phyloP scores from a whole-genome alignment of 2,113 vertebrate species.

The Alexandromys fortis region DNA sequence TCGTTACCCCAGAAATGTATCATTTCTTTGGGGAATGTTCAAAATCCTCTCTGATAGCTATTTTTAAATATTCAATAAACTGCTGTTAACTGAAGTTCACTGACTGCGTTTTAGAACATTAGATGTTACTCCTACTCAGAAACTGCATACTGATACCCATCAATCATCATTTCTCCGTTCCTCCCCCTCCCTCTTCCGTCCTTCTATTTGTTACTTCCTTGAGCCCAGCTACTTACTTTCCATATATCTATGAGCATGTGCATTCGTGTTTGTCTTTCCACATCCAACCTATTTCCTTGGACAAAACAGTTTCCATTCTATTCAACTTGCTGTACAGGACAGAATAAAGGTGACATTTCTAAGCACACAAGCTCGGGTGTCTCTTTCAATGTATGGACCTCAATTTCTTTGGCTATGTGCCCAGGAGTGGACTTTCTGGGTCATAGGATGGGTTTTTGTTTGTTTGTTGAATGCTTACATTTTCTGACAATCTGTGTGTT shows the following conservation, averaged over 20 bases:
- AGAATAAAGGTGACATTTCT: not conserved
- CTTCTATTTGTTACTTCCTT: not conserved
- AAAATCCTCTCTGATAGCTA: not conserved
- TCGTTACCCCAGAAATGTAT: not conserved
- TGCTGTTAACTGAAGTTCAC: not conserved
- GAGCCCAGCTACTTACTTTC: not conserved
- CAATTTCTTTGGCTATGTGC: not conserved
- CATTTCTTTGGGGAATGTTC: not conserved
- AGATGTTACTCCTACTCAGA: not conserved
- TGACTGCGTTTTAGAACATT: not conserved
- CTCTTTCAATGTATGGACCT: not conserved
- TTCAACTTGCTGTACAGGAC: not conserved
- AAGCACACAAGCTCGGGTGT: not conserved
- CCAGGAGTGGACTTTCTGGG: not conserved
- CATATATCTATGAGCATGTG: not conserved
- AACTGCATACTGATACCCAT: not conserved
- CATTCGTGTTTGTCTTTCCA: not conserved
- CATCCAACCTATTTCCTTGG: not conserved
- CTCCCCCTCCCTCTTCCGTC: not conserved
- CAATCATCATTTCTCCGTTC: not conserved
- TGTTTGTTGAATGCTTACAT: not conserved
- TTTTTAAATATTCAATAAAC: not conserved
- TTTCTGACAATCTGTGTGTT: not conserved
- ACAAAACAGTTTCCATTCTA: not conserved
- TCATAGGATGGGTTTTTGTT: not conserved